These are phyloP conservation scores for Lissonota sp. DNA, from an alignment of 2,888 invertebrate genomes.

Conservation along the genomic window DNA sequence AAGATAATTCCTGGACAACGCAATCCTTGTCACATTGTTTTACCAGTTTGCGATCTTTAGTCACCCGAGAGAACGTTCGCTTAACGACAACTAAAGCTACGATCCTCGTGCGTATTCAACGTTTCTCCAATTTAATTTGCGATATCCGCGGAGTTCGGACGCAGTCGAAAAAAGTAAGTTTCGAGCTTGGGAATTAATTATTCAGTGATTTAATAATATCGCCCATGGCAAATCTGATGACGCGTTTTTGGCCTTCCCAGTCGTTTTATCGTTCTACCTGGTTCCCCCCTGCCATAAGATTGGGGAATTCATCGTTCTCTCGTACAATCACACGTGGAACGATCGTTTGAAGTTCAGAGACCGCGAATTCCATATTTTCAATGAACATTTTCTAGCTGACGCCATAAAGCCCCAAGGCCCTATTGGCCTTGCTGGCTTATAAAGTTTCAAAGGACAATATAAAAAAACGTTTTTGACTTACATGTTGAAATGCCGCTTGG, in stretches of 20 bases:
- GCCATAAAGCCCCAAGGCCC: neutral
- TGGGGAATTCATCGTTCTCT: neutral
- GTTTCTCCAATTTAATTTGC: neutral
- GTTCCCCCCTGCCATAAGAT: neutral
- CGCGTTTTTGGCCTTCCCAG: neutral
- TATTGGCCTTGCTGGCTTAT: neutral
- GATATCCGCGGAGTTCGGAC: constrained; percentile 2
- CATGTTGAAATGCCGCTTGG: constrained; percentile 85
- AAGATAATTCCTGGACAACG: constrained; percentile 59
- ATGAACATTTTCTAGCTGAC: neutral
- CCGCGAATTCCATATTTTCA: neutral
- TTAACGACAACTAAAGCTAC: constrained; percentile 23
- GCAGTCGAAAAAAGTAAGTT: constrained; percentile 5
- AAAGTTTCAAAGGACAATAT: neutral
- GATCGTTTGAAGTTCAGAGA: constrained; percentile 1
- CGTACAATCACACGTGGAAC: neutral
- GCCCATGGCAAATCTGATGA: too few relatives aligned
- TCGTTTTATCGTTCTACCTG: neutral
- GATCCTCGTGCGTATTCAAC: neutral
- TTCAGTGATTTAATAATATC: neutral
- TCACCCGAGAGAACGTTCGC: constrained; percentile 47
- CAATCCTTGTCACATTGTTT: constrained; percentile 61
- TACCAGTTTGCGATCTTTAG: constrained; percentile 50
- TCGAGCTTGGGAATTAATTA: neutral
- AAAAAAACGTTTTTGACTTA: constrained; percentile 75